Evolutionary conservation across 2,888 invertebrate genomes (phyloP).

Genomic region (Spilarctia lutea): DNA sequence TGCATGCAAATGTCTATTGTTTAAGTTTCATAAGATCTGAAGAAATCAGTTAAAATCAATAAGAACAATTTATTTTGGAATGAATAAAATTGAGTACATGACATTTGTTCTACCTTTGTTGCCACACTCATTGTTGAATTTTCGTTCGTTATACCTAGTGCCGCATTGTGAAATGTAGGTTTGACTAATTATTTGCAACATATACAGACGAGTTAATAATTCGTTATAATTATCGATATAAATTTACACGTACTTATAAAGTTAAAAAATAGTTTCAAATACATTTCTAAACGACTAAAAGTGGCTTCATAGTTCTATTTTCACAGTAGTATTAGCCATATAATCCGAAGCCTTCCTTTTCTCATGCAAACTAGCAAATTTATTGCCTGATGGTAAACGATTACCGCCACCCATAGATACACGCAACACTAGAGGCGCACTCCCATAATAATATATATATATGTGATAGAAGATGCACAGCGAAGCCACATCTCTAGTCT

Average conservation of each 20-base stretch:
- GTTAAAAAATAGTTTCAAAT: background rate
- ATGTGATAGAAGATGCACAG: no score
- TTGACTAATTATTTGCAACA: constrained; percentile 31
- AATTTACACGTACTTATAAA: no score
- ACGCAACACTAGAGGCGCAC: no score
- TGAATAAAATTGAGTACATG: constrained; percentile 29
- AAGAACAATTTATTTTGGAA: constrained; percentile 51
- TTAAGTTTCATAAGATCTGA: constrained; percentile 63
- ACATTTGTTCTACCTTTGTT: constrained; percentile 25
- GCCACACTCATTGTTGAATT: constrained; percentile 16
- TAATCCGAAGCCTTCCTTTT: background rate
- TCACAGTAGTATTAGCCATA: background rate
- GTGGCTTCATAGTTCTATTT: background rate
- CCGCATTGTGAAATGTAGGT: constrained; percentile 15
- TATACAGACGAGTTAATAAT: constrained; percentile 19
- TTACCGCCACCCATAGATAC: no score
- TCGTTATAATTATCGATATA: constrained; percentile 29
- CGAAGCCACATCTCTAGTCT: no score
- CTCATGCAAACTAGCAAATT: no score
- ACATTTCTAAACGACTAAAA: background rate
- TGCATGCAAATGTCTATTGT: constrained; percentile 71
- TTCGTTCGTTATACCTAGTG: constrained; percentile 17
- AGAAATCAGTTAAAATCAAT: constrained; percentile 53
- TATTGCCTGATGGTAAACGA: no score
- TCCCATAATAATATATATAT: no score